Conservation (phyloP, 2,113 vertebrate genomes). For the Lophura nycthemera region DNA sequence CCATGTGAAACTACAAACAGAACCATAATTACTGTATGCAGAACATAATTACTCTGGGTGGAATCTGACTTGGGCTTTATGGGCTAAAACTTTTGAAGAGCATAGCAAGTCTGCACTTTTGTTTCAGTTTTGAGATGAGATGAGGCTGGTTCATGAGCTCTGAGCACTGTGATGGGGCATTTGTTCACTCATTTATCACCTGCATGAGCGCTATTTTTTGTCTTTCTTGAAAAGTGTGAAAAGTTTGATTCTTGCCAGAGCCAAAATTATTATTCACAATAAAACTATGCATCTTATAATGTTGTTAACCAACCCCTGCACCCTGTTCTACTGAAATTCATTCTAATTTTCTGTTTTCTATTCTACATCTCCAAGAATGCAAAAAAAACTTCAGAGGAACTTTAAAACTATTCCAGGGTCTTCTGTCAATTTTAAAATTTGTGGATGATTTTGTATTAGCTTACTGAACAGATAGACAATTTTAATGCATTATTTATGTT, state of each 20-base stretch:
- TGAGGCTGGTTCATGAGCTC: neutral
- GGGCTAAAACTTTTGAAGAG: neutral
- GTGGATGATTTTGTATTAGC: neutral
- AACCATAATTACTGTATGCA: slow-evolving; percentile 48
- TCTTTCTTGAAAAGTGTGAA: neutral
- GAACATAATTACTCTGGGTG: slow-evolving; percentile 23
- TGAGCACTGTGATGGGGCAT: neutral
- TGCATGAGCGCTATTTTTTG: neutral
- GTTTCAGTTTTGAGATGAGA: neutral
- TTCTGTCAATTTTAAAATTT: neutral
- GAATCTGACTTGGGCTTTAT: slow-evolving; percentile 7
- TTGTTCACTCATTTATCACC: neutral
- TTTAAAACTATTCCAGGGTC: neutral
- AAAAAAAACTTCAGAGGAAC: neutral
- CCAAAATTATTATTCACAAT: neutral
- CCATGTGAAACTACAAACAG: neutral
- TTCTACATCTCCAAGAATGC: neutral
- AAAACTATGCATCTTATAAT: neutral
- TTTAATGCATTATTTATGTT: slow-evolving; percentile 35
- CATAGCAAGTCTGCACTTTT: neutral
- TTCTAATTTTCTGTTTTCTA: neutral
- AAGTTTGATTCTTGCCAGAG: neutral
- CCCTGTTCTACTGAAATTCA: neutral
- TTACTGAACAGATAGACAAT: neutral
- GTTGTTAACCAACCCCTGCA: neutral